Evolutionary conservation across 2,113 vertebrate species (phyloP).

Genomic region (Ascaphus truei): DNA sequence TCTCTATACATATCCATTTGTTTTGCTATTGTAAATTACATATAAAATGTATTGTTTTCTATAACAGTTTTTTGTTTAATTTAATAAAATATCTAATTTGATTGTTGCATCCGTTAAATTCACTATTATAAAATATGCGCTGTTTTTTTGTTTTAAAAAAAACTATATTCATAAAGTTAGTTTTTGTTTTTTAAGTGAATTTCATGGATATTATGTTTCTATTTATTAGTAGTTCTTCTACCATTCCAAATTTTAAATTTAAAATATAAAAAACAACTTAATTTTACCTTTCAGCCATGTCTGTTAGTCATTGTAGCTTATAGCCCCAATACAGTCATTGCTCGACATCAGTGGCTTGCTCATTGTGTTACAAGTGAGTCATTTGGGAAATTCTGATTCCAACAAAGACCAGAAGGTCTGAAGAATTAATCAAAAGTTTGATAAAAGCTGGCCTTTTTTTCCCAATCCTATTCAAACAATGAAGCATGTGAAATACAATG

Average conservation of each 20-base stretch:
- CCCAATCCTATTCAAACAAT: background rate
- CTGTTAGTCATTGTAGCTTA: background rate
- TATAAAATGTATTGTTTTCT: too few species aligned
- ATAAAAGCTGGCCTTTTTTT: background rate
- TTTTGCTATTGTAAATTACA: too few species aligned
- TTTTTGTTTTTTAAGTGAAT: too few species aligned
- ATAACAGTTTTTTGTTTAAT: too few species aligned
- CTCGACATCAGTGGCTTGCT: background rate
- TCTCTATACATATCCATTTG: too few species aligned
- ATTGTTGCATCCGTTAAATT: too few species aligned
- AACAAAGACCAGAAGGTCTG: background rate
- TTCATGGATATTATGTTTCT: too few species aligned
- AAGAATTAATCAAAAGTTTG: background rate
- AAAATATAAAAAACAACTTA: background rate
- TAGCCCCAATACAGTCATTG: background rate
- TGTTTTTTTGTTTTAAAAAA: too few species aligned
- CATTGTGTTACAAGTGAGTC: background rate
- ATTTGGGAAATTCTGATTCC: background rate
- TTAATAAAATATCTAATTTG: too few species aligned
- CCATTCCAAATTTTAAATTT: background rate
- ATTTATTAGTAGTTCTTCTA: background rate
- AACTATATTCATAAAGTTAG: too few species aligned
- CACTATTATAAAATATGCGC: too few species aligned
- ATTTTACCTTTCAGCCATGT: constrained; percentile 3
- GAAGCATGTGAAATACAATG: background rate